Evolutionary conservation across 2,113 vertebrate genomes (phyloP).

Genomic region (Charina bottae): DNA sequence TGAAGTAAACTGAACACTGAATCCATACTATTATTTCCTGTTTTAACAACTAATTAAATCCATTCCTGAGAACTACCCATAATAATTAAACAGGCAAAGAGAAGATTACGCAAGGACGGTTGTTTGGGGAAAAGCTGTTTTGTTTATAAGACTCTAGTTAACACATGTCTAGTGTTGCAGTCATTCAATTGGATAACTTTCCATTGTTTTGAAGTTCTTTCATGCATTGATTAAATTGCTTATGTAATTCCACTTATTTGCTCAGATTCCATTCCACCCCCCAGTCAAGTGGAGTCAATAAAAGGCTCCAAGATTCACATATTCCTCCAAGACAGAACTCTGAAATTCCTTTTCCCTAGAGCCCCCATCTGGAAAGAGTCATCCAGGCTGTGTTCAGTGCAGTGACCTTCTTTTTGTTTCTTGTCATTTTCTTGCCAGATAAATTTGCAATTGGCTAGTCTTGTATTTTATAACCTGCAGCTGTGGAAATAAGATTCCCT

Average conservation of each 20-base stretch:
- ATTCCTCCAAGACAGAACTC: conserved; percentile 34
- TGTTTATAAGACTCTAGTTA: conserved; percentile 13
- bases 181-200: conserved; percentile 39
- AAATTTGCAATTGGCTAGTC: conserved; percentile 17
- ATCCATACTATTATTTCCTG: neutral
- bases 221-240: conserved; percentile 40
- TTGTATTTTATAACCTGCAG: conserved; percentile 34
- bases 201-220: conserved; percentile 24
- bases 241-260: conserved; percentile 24
- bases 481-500: conserved; percentile 31
- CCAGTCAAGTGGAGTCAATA: conserved; percentile 13
- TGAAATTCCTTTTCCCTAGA: neutral
- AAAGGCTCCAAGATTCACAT: neutral
- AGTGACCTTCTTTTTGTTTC: conserved; percentile 20
- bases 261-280: neutral
- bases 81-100: conserved; percentile 42
- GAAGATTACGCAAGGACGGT: conserved; percentile 35
- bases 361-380: conserved; percentile 10
- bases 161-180: conserved; percentile 21
- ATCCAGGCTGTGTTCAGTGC: conserved; percentile 25
- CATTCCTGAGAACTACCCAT: conserved; percentile 18
- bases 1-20: neutral
- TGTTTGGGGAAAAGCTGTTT: conserved; percentile 12
- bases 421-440: conserved; percentile 25
- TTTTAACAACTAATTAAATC: conserved; percentile 19